These are phyloP conservation scores for Lacerta bilineata DNA, from an alignment of 2,797 vertebrate genomes.

Conservation along the genomic window DNA sequence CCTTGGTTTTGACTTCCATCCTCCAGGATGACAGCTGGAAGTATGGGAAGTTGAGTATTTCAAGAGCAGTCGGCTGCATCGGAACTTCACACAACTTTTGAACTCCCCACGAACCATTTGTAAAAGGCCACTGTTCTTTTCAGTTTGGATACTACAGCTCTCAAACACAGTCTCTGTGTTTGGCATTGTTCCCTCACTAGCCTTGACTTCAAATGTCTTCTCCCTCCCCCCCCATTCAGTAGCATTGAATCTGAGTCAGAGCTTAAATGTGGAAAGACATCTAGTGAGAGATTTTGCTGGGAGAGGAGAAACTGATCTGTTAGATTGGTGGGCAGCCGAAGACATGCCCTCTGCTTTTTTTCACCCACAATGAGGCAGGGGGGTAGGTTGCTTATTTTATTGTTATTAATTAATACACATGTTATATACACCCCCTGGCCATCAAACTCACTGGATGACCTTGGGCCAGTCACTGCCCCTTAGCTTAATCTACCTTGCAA, in stretches of 20 bases:
- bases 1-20: conserved; percentile 13
- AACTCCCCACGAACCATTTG: background rate
- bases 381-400: no score
- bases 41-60: background rate
- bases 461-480: no score
- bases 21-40: background rate
- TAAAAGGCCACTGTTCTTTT: conserved; percentile 31
- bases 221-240: background rate
- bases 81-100: conserved; percentile 34
- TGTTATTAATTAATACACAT: no score
- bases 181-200: conserved; percentile 3
- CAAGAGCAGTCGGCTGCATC: background rate
- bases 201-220: conserved; percentile 31
- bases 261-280: background rate
- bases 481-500: no score
- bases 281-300: no score
- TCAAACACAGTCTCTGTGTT: background rate
- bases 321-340: no score
- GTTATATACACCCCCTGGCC: no score
- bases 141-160: background rate
- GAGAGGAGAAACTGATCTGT: no score
- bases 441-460: no score
- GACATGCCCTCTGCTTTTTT: no score
- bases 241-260: background rate
- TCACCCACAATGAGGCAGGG: no score